phyloP scores from a whole-genome alignment of 2,113 vertebrate genomes.

The Psilopogon haemacephalus region DNA sequence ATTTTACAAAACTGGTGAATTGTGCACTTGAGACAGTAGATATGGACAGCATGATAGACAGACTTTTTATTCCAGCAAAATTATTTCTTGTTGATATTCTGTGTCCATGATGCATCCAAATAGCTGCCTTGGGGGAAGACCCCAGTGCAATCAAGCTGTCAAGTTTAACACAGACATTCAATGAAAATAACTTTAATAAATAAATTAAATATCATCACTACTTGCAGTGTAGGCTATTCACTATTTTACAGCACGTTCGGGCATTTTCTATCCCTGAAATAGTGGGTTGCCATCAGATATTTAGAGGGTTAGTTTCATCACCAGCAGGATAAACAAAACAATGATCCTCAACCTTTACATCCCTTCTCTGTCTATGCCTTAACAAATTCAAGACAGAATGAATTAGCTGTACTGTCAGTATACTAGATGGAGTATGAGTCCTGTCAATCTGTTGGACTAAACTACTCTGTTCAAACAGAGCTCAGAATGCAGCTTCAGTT shows the following conservation, averaged over 20 bases:
- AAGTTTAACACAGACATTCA: slow-evolving; percentile 19
- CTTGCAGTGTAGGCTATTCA: neutral
- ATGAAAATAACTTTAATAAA: slow-evolving; percentile 28
- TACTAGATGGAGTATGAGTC: neutral
- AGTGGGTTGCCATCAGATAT: neutral
- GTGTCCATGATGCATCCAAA: neutral
- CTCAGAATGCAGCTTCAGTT: neutral
- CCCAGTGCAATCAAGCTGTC: slow-evolving; percentile 40
- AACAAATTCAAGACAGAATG: neutral
- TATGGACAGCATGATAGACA: slow-evolving; percentile 52
- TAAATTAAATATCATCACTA: slow-evolving; percentile 22
- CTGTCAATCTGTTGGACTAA: neutral
- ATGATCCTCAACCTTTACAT: neutral
- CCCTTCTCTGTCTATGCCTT: neutral
- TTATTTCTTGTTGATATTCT: slow-evolving; percentile 24
- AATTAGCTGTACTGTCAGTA: neutral
- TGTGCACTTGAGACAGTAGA: slow-evolving; percentile 54
- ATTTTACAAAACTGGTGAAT: slow-evolving; percentile 65
- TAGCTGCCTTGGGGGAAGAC: slow-evolving; percentile 12
- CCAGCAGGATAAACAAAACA: neutral
- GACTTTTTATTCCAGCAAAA: slow-evolving; percentile 46
- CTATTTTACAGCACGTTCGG: neutral
- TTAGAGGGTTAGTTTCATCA: neutral
- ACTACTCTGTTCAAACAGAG: neutral
- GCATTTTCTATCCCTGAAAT: neutral